Base-by-base conservation (phyloP, 2,113 vertebrate species). In the Lampris incognitus region DNA sequence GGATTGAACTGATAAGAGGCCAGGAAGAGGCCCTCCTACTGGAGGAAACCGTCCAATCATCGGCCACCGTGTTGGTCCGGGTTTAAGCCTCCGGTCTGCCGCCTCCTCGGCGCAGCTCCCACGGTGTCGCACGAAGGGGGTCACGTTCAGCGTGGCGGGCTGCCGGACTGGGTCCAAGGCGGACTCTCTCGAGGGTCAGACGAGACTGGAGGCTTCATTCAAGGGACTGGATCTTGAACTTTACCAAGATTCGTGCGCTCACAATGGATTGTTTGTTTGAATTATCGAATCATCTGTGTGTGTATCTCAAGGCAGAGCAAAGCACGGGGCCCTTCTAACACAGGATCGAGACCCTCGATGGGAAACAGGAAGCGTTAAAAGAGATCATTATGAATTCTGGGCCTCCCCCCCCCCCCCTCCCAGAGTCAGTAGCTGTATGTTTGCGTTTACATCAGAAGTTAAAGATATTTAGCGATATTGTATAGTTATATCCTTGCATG, bases 391-490 rank as follows among this genome's bases (percentile, higher is more conserved):
- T 24, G 24, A 24, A 24, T 24, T 24, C 24, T 24, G 24, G 24
- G 24, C 24, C 24, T 78, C 2, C 6, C 77, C 2, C 0, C n/a
- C 75, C 74, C 77, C 1, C 44, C 76, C 78, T 74, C 46, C 9
- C 67, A 82, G 41, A 40, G 40, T 69, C 40, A 24, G 46, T 55
- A 74, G 72, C 42, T 77, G 63, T 83, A 82, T 79, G 82, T 85
- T 72, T 84, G 60, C 10, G 4, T 87, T 89, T 85, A 52, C 74
- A 78, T 77, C 58, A 55, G 66, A 57, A 60, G 67, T 81, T 85
- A 72, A 64, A 81, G 76, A 91, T 91, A 92, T 87, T 87, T 87
- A 93, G 89, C 87, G 90, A 92, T 93, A 92, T 75, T 24, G 42
- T 60, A 51, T 1, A 10, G 48, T 81, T 88, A 82, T 90, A 92